phyloP scores from a whole-genome alignment of 2,888 invertebrate species.

The Acanthopleura granulata region DNA sequence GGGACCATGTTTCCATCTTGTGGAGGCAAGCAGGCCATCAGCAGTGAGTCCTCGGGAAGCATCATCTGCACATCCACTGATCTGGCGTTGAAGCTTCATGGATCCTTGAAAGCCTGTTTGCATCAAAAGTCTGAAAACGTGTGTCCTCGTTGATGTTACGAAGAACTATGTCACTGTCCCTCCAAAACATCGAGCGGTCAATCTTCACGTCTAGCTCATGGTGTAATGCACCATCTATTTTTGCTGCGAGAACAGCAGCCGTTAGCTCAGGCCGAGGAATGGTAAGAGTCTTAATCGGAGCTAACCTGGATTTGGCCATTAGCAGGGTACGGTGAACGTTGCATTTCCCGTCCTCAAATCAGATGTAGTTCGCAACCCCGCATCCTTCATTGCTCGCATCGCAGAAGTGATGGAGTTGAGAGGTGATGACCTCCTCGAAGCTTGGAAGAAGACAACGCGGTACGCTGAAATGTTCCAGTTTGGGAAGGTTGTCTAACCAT shows the following conservation, averaged over 20 bases:
- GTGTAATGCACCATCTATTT: neutral
- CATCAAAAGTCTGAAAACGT: constrained; percentile 24
- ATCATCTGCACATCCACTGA: constrained; percentile 20
- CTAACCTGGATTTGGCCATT: constrained; percentile 14
- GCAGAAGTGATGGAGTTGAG: neutral
- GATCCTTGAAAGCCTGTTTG: constrained; percentile 26
- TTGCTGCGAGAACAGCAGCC: constrained; percentile 14
- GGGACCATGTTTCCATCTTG: constrained; percentile 32
- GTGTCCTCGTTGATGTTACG: constrained; percentile 14
- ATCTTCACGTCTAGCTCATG: constrained; percentile 15
- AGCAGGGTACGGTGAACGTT: neutral
- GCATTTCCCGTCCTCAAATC: neutral
- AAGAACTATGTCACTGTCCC: constrained; percentile 26
- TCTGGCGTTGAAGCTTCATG: neutral
- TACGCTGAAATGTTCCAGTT: neutral
- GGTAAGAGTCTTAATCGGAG: constrained; percentile 18
- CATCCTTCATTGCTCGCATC: neutral
- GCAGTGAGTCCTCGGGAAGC: constrained; percentile 29
- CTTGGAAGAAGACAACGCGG: neutral
- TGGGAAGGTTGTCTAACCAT: neutral
- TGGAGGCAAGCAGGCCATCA: constrained; percentile 16
- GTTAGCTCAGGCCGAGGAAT: constrained; percentile 24
- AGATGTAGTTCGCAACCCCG: neutral
- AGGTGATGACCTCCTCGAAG: neutral
- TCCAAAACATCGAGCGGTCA: constrained; percentile 25